These are phyloP conservation scores for Porites rus DNA, from an alignment of 92 coral and sea anemone genomes.

Conservation along the genomic window DNA sequence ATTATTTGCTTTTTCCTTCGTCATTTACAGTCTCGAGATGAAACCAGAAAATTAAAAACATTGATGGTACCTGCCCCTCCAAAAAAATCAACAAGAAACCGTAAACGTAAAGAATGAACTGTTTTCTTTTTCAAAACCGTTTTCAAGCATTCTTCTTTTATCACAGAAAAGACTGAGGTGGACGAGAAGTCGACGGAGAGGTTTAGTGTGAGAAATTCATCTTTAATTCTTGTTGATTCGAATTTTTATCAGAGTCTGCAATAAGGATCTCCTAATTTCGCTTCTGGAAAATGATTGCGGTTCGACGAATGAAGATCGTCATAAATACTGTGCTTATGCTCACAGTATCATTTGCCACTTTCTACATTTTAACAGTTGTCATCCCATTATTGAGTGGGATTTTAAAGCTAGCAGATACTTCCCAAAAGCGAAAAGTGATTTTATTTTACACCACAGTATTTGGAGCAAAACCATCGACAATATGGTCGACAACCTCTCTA, in stretches of 20 bases:
- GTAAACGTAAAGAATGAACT: not conserved
- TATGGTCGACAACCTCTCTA: conserved; percentile 18
- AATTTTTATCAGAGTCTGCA: no score
- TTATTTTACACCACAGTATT: conserved; percentile 30
- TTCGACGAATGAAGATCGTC: not conserved
- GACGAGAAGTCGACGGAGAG: not conserved
- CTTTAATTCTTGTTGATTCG: not conserved
- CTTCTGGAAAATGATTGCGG: not conserved
- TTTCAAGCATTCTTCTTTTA: not conserved
- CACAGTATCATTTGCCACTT: not conserved
- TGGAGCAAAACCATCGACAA: not conserved
- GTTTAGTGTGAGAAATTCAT: not conserved
- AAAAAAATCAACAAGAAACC: not conserved
- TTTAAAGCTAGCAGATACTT: not conserved
- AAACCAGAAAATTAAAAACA: not conserved
- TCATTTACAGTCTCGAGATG: not conserved
- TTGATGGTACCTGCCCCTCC: conserved; percentile 9
- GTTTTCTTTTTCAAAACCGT: not conserved
- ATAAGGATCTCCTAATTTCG: not conserved
- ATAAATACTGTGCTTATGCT: not conserved
- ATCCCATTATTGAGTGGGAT: not conserved
- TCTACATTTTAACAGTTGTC: not conserved
- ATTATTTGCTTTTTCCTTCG: no score
- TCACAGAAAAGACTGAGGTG: not conserved
- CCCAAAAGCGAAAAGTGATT: conserved; percentile 9